Conservation (phyloP, 2,797 vertebrate species). For the Argya squamiceps region DNA sequence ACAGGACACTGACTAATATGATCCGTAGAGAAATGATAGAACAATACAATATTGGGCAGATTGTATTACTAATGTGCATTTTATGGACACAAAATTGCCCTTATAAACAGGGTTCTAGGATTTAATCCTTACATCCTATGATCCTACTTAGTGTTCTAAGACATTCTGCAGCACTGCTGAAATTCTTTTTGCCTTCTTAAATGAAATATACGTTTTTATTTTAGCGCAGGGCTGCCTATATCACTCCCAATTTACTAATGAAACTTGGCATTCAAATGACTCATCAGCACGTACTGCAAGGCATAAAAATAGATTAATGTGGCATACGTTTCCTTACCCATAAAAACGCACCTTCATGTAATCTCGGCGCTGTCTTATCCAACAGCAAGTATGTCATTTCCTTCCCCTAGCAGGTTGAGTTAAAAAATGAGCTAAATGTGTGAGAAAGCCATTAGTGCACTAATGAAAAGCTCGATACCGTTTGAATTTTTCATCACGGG, state of each 20-base stretch:
- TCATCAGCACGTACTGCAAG: slow-evolving; percentile 47
- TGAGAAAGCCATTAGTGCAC: slow-evolving; percentile 57
- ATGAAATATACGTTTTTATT: slow-evolving; percentile 16
- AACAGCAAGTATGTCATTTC: slow-evolving; percentile 49
- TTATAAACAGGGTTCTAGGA: slow-evolving; percentile 9
- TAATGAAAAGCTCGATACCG: slow-evolving; percentile 65
- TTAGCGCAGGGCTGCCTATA: neutral
- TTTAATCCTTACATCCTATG: neutral
- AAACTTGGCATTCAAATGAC: slow-evolving; percentile 64
- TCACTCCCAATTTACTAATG: slow-evolving; percentile 63
- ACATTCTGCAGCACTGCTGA: neutral
- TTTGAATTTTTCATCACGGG: slow-evolving; percentile 66
- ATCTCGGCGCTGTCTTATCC: slow-evolving; percentile 40
- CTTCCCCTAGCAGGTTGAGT: slow-evolving; percentile 53
- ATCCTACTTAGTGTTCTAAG: neutral
- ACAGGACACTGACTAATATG: slow-evolving; percentile 66
- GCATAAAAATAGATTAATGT: slow-evolving; percentile 64
- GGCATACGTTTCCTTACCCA: slow-evolving; percentile 49
- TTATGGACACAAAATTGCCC: slow-evolving; percentile 22
- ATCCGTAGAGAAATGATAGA: slow-evolving; percentile 11
- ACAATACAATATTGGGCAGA: neutral
- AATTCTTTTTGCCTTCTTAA: neutral
- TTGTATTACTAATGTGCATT: slow-evolving; percentile 14
- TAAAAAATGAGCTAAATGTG: slow-evolving; percentile 69
- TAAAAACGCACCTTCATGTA: slow-evolving; percentile 37